Evolutionary conservation across 2,797 vertebrate species (phyloP), one percentile per base, ranked within the genome.

Genomic region (Schizothorax lantsangensis): DNA sequence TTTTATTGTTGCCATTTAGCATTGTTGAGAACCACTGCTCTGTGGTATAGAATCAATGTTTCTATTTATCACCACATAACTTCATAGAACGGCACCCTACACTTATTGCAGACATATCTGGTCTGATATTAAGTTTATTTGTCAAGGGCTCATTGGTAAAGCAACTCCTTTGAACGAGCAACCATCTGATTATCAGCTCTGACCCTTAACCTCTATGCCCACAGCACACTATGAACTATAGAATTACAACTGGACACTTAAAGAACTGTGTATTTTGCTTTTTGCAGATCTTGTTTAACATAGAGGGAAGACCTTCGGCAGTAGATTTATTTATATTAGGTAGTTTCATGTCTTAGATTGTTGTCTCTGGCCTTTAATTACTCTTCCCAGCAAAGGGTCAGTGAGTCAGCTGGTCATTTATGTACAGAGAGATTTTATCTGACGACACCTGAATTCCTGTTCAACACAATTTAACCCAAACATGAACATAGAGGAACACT

Each of bases 401-500:
- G 90, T 90, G 92, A 94, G 92, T 95, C 94, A 95, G 93, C 91
- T 93, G 93, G 87, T 91, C 93, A 93, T 94, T 95, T 95, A 93
- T 93, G 93, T 94, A 93, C 91, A 94, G 92, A 95, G 92, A 94
- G 93, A 95, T 95, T 94, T 91, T 88, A 95, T 95, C 93, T 91
- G 91, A 93, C 88, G 92, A 89, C 26, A 14, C 21, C 89, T 85
- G 84, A 92, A 89, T 94, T 94, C 92, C 89, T 84, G 86, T 38
- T 54, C 19, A 73, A 69, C 10, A 86, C 86, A 85, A 91, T 90
- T 91, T 90, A 86, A 90, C 33, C 83, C 91, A 93, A 95, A 93
- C 91, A 92, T 92, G 91, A 90, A 92, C 82, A 93, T 21, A 23
- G 14, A 66, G 62, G 14, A 30, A 71, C 33, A 69, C 3, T 69